A percentile compares a stretch with the other conserved stretches of the same genome.
phyloP scores from a whole-genome alignment of 2,113 vertebrate species.

The Mormyrus lacerda region DNA sequence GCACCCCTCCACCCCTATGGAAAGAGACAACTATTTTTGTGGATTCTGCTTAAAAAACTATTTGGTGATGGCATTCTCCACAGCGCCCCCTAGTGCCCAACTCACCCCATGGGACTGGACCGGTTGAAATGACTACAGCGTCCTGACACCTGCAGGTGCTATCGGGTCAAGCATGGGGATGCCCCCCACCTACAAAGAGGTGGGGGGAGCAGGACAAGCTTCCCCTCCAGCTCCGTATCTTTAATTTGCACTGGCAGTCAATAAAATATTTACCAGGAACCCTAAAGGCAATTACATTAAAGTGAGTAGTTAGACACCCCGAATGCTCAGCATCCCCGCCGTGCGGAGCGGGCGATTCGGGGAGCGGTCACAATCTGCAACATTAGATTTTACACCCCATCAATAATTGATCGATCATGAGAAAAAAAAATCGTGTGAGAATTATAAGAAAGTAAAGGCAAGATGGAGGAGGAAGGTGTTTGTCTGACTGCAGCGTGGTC shows the following conservation, averaged over 20 bases:
- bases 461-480: background rate
- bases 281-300: conserved; percentile 93
- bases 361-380: conserved; percentile 84
- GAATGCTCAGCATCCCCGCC: conserved; percentile 65
- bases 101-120: background rate
- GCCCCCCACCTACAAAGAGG: background rate
- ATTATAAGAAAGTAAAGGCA: conserved; percentile 20
- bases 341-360: conserved; percentile 75
- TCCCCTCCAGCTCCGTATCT: conserved; percentile 56
- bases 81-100: background rate
- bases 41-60: background rate
- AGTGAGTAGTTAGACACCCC: conserved; percentile 83
- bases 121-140: background rate
- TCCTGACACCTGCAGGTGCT: conserved; percentile 17
- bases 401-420: conserved; percentile 71
- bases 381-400: conserved; percentile 83
- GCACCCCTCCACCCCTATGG: background rate
- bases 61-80: background rate
- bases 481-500: conserved; percentile 31
- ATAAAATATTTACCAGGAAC: conserved; percentile 85
- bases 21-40: background rate
- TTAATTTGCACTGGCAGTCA: conserved; percentile 79
- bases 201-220: conserved; percentile 28
- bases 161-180: conserved; percentile 36
- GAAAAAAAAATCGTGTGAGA: conserved; percentile 28